Percentiles rank a stretch among this genome's conserved stretches.
Evolutionary conservation across 2,888 invertebrate genomes (phyloP).

Genomic region (Pegoplata infirma): DNA sequence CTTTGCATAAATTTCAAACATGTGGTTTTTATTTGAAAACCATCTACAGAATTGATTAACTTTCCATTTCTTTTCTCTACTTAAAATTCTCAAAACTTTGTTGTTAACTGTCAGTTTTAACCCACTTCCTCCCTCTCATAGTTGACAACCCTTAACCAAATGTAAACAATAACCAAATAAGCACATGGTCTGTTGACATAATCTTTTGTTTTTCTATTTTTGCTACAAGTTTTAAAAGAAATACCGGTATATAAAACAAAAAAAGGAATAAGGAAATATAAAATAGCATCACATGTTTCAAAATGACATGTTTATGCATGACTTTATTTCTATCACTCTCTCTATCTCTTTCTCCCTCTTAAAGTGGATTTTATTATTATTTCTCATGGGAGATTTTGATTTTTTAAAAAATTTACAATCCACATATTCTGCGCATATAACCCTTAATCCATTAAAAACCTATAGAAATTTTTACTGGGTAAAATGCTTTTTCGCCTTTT

Average conservation of each 20-base stretch:
- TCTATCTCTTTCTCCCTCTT: no score
- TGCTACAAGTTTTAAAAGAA: slow-evolving; percentile 23
- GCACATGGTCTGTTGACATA: slow-evolving; percentile 39
- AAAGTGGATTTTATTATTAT: background rate
- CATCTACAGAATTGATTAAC: background rate
- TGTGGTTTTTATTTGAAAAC: background rate
- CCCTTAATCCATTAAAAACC: background rate
- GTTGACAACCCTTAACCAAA: slow-evolving; percentile 53
- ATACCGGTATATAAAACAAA: slow-evolving; percentile 52
- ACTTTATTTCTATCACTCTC: background rate
- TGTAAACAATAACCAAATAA: slow-evolving; percentile 51
- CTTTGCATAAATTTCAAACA: no score
- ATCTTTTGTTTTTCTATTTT: slow-evolving; percentile 10
- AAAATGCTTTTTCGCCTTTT: slow-evolving; percentile 9
- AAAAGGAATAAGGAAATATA: background rate
- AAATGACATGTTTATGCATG: background rate
- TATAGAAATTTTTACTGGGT: slow-evolving; percentile 36
- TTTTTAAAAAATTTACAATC: background rate
- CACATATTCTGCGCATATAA: slow-evolving; percentile 11
- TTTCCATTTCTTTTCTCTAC: background rate
- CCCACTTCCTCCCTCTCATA: no score
- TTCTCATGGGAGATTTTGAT: background rate
- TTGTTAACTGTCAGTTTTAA: background rate
- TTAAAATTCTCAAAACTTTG: background rate
- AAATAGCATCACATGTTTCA: slow-evolving; percentile 52